These are phyloP conservation scores for Notarius lentiginosus DNA, from an alignment of 2,113 vertebrate species.

Conservation along the genomic window DNA sequence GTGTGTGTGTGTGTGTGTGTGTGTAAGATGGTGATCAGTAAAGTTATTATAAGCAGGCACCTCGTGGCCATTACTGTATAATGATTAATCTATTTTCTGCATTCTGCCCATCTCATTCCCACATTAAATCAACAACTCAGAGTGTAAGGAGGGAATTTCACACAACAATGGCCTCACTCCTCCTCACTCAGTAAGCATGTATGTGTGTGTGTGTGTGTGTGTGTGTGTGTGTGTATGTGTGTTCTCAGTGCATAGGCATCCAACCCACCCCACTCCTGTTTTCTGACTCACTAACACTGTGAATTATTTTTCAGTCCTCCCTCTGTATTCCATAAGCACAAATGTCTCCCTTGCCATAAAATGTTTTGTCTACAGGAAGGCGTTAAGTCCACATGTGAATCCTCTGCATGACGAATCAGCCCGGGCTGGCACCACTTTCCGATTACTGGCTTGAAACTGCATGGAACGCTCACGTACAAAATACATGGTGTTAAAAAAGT, in stretches of 20 bases:
- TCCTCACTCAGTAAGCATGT: slow-evolving; percentile 27
- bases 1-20: neutral
- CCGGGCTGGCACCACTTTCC: neutral
- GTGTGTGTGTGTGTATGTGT: neutral
- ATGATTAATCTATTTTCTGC: slow-evolving; percentile 43
- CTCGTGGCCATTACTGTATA: slow-evolving; percentile 21
- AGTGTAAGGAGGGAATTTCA: slow-evolving; percentile 26
- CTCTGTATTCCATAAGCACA: slow-evolving; percentile 25
- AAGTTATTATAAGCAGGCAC: slow-evolving; percentile 33
- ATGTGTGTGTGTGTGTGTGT: neutral
- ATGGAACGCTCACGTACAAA: slow-evolving; percentile 11
- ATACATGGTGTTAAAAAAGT: neutral
- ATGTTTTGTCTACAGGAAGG: slow-evolving; percentile 6
- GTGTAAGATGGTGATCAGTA: slow-evolving; percentile 19
- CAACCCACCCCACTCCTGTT: neutral
- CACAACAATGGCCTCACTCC: slow-evolving; percentile 36
- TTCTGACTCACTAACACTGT: slow-evolving; percentile 26
- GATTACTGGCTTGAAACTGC: neutral
- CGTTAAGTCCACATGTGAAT: neutral
- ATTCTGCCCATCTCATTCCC: slow-evolving; percentile 19
- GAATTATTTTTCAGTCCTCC: slow-evolving; percentile 21
- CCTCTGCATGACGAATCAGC: neutral
- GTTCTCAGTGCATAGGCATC: slow-evolving; percentile 21
- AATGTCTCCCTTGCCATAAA: slow-evolving; percentile 10
- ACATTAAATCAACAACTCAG: slow-evolving; percentile 41